Evolutionary conservation across 1,140 invertebrate genomes (phyloP).

Genomic region (Chrysoperla carnea): DNA sequence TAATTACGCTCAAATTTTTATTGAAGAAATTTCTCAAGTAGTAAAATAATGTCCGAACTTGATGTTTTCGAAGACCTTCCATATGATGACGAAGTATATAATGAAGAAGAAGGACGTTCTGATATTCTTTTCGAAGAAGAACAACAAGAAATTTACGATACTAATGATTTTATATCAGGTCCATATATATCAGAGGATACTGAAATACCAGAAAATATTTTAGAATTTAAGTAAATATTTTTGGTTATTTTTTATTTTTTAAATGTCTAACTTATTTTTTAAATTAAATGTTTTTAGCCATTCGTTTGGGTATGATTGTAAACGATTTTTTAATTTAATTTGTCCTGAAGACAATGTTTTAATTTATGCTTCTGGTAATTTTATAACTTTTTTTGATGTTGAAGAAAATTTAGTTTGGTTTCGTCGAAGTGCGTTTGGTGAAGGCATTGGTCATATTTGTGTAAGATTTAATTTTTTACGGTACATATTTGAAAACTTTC

Average conservation of each 20-base stretch:
- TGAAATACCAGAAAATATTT: constrained; percentile 16
- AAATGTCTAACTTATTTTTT: neutral
- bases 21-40: neutral
- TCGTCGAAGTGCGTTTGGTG: constrained; percentile 48
- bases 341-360: constrained; percentile 51
- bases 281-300: constrained; percentile 29
- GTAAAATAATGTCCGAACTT: neutral
- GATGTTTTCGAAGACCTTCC: neutral
- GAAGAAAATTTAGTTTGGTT: constrained; percentile 43
- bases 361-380: constrained; percentile 63
- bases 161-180: constrained; percentile 17
- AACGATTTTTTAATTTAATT: constrained; percentile 59
- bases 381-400: constrained; percentile 58
- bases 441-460: constrained; percentile 60
- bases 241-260: constrained; percentile 6
- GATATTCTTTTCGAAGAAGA: constrained; percentile 3
- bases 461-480: constrained; percentile 34
- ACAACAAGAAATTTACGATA: constrained; percentile 13
- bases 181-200: constrained; percentile 12
- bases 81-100: neutral
- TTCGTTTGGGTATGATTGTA: constrained; percentile 78
- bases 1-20: neutral
- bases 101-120: neutral
- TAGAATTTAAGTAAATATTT: constrained; percentile 19
- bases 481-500: too few species aligned